Base-by-base conservation (phyloP, 2,888 invertebrate species). In the Mylabris sibirica region DNA sequence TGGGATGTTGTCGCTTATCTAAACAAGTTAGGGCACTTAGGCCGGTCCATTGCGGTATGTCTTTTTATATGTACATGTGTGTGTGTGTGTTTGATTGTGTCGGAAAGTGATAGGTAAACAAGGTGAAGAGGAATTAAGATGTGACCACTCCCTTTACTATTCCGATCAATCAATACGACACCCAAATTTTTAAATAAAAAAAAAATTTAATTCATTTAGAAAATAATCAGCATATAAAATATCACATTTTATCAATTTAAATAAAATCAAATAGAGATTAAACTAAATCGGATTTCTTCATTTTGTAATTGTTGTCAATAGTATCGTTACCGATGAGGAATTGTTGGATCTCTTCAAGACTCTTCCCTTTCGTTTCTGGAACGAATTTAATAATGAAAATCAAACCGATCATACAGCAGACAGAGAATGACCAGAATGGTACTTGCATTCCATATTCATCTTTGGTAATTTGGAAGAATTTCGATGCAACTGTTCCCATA, bases 361-460 rank as follows among this genome's bases (percentile, higher is more conserved):
- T 90, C 79, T 91, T 91, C 66, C 91, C 91, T 80, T 90, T 91
- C 3, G 92, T 92, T 83, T 92, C 92, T 0, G 91, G 91, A 30
- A 92, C 87, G 73, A 88, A 84, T 35, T 87, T 83, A 44, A 87
- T 75, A 78, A 91, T 89, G 80, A 89, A 90, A 68, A 88, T 82
- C 63, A 90, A 84, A 0, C 91, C 91, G 67, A 90, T 71, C 24
- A 89, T 81, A 38, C 90, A 89, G 79, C 88, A 90, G 8, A 84
- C 77, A 0, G 89, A 86, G 82, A 91, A 92, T 77, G 89, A 88
- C 85, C 89, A 89, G 81, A 91, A 91, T 72, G 89, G 89, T 76
- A 89, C 87, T 80, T 89, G 89, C 78, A 90, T 89, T 49, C 89
- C 89, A 67, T 86, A 87, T 5, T 83, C 81, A 74, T 90, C 90